phyloP scores from a whole-genome alignment of 2,797 vertebrate species.

The Anabas testudineus region DNA sequence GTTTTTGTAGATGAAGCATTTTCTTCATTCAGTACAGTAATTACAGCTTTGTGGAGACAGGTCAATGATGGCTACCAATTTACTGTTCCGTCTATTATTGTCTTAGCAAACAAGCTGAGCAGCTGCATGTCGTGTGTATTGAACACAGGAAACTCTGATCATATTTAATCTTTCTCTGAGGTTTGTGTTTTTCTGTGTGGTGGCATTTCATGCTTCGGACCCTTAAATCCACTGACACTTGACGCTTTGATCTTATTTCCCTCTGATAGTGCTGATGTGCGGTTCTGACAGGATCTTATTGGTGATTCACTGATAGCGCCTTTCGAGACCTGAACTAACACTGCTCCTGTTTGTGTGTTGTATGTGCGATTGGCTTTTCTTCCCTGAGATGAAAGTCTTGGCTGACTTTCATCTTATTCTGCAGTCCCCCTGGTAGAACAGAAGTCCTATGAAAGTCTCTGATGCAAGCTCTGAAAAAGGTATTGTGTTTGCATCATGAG shows the following conservation, averaged over 20 bases:
- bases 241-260: conserved; percentile 41
- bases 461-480: conserved; percentile 13
- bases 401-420: conserved; percentile 48
- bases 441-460: conserved; percentile 32
- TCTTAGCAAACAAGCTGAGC: conserved; percentile 22
- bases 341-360: conserved; percentile 22
- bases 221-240: conserved; percentile 24
- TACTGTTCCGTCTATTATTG: conserved; percentile 31
- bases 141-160: too few species aligned
- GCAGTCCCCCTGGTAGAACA: conserved; percentile 23
- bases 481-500: conserved; percentile 16
- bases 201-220: conserved; percentile 27
- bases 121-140: too few species aligned
- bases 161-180: conserved; percentile 1
- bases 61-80: conserved; percentile 28
- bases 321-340: conserved; percentile 35
- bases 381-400: conserved; percentile 59
- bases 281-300: conserved; percentile 30
- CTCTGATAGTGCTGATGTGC: conserved; percentile 18
- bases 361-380: conserved; percentile 23
- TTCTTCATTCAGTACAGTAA: conserved; percentile 25
- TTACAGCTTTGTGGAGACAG: conserved; percentile 21
- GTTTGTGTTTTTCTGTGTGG: too few species aligned
- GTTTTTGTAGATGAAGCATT: conserved; percentile 13
- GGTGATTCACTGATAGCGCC: conserved; percentile 42